Base-by-base conservation (phyloP, 2,113 vertebrate genomes). In the Thinocorus orbignyianus region DNA sequence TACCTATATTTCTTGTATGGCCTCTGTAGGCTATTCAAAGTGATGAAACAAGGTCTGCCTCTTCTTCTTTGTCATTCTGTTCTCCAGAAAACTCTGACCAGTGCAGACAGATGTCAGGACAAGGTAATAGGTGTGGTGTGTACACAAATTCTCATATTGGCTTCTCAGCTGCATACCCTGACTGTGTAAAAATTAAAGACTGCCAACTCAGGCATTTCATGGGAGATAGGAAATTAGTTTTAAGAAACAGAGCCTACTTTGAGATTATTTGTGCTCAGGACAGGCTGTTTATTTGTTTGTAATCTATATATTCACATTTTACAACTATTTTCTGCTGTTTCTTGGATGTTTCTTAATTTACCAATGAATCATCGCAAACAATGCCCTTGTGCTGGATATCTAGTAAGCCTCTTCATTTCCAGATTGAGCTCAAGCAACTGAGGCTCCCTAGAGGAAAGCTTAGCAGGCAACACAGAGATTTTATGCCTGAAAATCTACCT, bases 81-180 rank as follows among this genome's bases (percentile, higher is more conserved):
- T 85, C 37, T 28, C 22, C 25, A 55, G 68, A 4, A 28, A 51
- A 2, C 42, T 88, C 74, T 81, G 13, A 81, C 16, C 20, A 35
- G 10, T 19, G 26, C n/a, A 52, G 48, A 61, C 48, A 85, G 70
- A 68, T 5, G 1, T 58, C 20, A 54, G 18, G 42, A 46, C 4
- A 4, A 57, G 4, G 41, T 39, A 39, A 31, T 13, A 37, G 8
- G 10, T 4, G 1, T 0, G 1, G 17, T 16, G 12, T 11, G 4
- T 30, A 55, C 39, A 35, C 39, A 92, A 17, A 7, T 25, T 51
- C 73, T 64, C 65, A 79, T 11, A 71, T 24, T 11, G 66, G 6
- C 39, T 24, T 62, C 23, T 46, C 33, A 86, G 13, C 23, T 66
- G 51, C 13, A 44, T 26, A n/a, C 18, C 25, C 25, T 13, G 18